phyloP scores from a whole-genome alignment of 2,888 invertebrate genomes.

The Argyresthia goedartella region DNA sequence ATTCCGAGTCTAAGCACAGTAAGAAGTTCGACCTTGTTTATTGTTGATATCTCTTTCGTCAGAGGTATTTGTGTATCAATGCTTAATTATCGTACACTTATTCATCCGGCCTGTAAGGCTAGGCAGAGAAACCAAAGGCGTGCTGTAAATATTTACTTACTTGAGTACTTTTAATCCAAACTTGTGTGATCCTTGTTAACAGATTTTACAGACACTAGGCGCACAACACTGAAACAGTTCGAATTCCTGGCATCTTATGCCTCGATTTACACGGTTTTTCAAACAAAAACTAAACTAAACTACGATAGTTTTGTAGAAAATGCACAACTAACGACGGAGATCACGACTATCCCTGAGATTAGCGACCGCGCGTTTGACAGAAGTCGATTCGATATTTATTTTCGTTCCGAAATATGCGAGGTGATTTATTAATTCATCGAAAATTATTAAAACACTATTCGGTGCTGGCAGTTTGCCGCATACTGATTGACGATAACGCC shows the following conservation, averaged over 20 bases:
- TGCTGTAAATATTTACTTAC: constrained; percentile 62
- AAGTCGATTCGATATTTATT: constrained; percentile 46
- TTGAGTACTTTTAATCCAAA: constrained; percentile 50
- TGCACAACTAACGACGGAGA: constrained; percentile 20
- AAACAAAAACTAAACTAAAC: constrained; percentile 32
- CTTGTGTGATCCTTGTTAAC: constrained; percentile 34
- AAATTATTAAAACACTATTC: not conserved
- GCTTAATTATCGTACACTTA: too few relatives aligned
- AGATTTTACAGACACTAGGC: constrained; percentile 25
- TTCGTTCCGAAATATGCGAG: constrained; percentile 36
- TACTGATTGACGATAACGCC: not conserved
- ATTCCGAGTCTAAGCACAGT: too few relatives aligned
- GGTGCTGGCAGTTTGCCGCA: not conserved
- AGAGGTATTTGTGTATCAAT: too few relatives aligned
- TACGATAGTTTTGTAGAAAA: constrained; percentile 26
- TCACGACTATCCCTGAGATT: constrained; percentile 16
- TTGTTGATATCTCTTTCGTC: too few relatives aligned
- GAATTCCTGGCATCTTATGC: constrained; percentile 50
- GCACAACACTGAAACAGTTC: constrained; percentile 50
- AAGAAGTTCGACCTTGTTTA: too few relatives aligned
- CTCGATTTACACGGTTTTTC: constrained; percentile 23
- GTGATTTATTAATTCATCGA: not conserved
- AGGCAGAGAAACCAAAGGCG: constrained; percentile 7
- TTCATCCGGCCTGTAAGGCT: not conserved
- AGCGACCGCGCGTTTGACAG: constrained; percentile 41